phyloP scores from a whole-genome alignment of 2,113 vertebrate genomes.

The Oxyruncus cristatus region DNA sequence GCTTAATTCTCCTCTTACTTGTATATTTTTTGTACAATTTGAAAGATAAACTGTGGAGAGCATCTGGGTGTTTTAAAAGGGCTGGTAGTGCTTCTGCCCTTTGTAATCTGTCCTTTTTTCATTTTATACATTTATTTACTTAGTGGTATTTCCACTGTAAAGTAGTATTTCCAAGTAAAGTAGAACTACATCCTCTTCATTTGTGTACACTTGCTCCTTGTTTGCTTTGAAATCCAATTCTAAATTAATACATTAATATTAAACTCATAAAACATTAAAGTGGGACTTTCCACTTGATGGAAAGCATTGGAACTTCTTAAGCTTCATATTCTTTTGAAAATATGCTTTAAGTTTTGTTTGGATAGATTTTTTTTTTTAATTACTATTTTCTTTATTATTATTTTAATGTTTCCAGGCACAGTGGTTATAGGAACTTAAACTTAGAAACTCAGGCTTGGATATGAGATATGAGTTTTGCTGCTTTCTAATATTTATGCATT shows the following conservation, averaged over 20 bases:
- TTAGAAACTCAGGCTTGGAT: not conserved
- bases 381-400: not conserved
- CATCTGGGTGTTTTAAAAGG: not conserved
- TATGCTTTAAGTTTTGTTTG: not conserved
- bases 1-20: not conserved
- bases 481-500: not conserved
- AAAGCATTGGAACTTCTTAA: not conserved
- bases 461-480: fast-evolving
- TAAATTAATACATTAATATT: not conserved
- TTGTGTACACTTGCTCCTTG: fast-evolving
- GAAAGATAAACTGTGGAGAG: not conserved
- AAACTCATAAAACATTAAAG: not conserved
- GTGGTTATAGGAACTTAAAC: not conserved
- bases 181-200: not conserved
- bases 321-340: not conserved
- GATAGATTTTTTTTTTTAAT: not conserved
- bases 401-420: not conserved
- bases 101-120: not conserved
- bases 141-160: not conserved
- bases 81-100: not conserved
- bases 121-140: not conserved
- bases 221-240: not conserved
- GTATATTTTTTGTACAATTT: not conserved
- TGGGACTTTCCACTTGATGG: not conserved
- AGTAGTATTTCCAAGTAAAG: no score